Percentiles rank a stretch among this genome's conserved stretches.
phyloP scores from a whole-genome alignment of 2,888 invertebrate species.

The Hydraecia micacea region DNA sequence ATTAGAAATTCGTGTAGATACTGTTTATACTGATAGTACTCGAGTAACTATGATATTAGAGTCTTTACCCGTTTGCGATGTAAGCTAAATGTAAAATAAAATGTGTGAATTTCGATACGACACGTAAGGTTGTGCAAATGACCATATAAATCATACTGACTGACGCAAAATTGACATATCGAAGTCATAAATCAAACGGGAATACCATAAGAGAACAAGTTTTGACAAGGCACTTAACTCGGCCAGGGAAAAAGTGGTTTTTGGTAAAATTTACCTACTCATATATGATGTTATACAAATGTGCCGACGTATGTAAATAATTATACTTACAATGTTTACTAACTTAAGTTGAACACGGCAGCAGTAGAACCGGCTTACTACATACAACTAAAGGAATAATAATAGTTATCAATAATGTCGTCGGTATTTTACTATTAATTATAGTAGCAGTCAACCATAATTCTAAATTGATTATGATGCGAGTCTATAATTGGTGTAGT shows the following conservation, averaged over 20 bases:
- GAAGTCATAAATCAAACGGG: constrained; percentile 88
- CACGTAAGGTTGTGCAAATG: constrained; percentile 79
- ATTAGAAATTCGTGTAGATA: constrained; percentile 5
- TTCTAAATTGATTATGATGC: constrained; percentile 1
- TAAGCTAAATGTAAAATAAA: constrained; percentile 47
- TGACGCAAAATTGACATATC: constrained; percentile 88
- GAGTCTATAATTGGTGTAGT: background rate
- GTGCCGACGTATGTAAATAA: constrained; percentile 18
- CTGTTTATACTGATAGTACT: constrained; percentile 4
- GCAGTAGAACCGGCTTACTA: background rate
- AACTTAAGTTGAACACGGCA: constrained; percentile 9
- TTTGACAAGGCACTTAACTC: constrained; percentile 87
- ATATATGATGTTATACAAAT: constrained; percentile 41
- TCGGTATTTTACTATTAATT: background rate
- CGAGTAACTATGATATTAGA: constrained; percentile 4
- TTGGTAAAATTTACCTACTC: constrained; percentile 73
- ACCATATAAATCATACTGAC: constrained; percentile 87
- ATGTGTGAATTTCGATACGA: constrained; percentile 58
- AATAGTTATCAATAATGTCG: no score
- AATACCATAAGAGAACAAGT: constrained; percentile 85
- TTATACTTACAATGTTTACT: constrained; percentile 28
- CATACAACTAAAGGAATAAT: constrained; percentile 1
- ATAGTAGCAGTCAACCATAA: background rate
- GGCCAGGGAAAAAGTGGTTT: constrained; percentile 80
- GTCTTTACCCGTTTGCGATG: constrained; percentile 30